Conservation (phyloP, 2,888 invertebrate genomes). For the Lucinisca nassula region DNA sequence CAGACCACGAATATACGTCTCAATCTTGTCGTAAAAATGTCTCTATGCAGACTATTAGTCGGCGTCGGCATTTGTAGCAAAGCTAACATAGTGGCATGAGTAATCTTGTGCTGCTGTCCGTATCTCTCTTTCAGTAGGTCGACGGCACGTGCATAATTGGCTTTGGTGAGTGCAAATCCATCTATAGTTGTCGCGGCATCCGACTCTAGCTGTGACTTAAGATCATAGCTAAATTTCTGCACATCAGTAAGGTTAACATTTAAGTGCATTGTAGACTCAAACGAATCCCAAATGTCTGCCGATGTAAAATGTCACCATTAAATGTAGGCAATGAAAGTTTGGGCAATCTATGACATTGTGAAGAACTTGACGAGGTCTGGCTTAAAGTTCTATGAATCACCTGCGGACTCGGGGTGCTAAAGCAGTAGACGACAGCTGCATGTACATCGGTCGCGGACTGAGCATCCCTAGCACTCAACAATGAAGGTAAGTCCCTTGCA, state of each 20-base stretch:
- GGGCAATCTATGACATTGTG: no score
- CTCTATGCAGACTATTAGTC: background rate
- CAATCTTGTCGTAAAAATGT: conserved; percentile 43
- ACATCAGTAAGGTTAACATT: conserved; percentile 11
- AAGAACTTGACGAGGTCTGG: no score
- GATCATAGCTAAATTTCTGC: conserved; percentile 13
- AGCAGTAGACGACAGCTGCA: no score
- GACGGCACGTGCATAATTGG: background rate
- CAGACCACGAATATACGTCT: conserved; percentile 42
- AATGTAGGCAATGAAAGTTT: conserved; percentile 21
- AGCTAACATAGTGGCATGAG: conserved; percentile 18
- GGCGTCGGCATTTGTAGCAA: conserved; percentile 30
- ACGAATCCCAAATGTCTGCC: conserved; percentile 28
- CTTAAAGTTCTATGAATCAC: no score
- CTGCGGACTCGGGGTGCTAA: no score
- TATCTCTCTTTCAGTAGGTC: conserved; percentile 3
- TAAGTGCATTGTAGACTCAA: conserved; percentile 14
- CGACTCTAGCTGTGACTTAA: conserved; percentile 13
- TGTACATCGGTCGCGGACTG: no score
- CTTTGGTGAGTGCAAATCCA: conserved; percentile 20
- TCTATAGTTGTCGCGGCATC: conserved; percentile 7
- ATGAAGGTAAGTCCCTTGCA: no score
- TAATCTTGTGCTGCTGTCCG: conserved; percentile 26
- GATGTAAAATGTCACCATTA: background rate
- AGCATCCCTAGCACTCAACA: no score